Evolutionary conservation across 2,797 vertebrate genomes (phyloP), one percentile per base, ranked within the genome.

Genomic region (Gallinago solitaria): DNA sequence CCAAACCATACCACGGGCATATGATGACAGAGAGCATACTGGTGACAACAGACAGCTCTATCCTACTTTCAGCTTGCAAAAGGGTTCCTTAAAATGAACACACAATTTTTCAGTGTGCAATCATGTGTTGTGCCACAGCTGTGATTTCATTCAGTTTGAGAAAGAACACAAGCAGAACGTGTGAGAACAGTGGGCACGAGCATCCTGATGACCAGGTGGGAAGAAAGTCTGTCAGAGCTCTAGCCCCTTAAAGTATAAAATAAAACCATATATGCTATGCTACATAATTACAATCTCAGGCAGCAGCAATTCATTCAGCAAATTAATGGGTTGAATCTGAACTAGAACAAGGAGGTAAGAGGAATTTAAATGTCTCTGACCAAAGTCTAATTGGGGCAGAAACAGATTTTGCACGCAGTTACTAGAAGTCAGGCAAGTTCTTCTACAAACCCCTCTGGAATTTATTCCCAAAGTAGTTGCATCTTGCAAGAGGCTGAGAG

Each of bases 11-110:
- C 12, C 51, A 68, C 27, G 32, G 23, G 33, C 59, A 45, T 5
- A 53, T 0, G 0, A 43, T 39, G 67, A 53, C n/a, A 73, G 24
- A 65, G 18, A 41, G 23, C 71, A 37, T 9, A 19, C 16, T 1
- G 2, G 39, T 33, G 28, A 48, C 5, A 53, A 41, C 0, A 43
- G 23, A 47, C 15, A 41, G 28, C 9, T 53, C 83, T 39, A 41
- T 25, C n/a, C 37, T 83, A 51, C 25, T 61, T 59, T 23, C 41
- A 47, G 41, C 28, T 37, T 73, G 47, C 54, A 91, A 82, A 91
- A 79, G 25, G 19, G 12, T 11, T 59, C 19, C 43, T 33, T 65
- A 61, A 77, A 74, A 83, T 3, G 33, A 51, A 47, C 15, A 24
- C 7, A 5, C 16, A 77, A 11, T 11, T 8, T 13, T 21, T 57